Evolutionary conservation across 2,888 invertebrate genomes (phyloP).

Genomic region (Phaonia tiefii): DNA sequence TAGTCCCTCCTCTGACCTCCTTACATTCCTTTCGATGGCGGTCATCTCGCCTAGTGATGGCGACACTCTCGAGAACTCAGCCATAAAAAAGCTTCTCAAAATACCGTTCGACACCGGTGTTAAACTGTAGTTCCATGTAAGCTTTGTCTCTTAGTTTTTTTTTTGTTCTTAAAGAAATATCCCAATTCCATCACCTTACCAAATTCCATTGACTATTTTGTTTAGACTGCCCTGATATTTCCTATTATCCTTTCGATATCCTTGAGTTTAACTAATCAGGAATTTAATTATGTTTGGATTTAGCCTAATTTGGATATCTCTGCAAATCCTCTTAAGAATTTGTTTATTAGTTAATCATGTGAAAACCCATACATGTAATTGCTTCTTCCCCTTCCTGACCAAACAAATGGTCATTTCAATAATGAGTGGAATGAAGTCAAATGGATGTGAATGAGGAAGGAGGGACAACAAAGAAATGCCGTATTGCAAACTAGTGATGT

Average conservation of each 20-base stretch:
- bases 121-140: no score
- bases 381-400: constrained; percentile 9
- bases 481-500: constrained; percentile 56
- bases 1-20: no score
- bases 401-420: background rate
- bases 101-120: no score
- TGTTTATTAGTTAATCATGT: constrained; percentile 60
- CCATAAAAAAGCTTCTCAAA: no score
- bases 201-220: no score
- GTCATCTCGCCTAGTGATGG: no score
- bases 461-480: constrained; percentile 66
- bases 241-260: background rate
- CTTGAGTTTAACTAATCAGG: constrained; percentile 60
- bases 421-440: background rate
- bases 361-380: constrained; percentile 30
- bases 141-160: no score
- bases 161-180: no score
- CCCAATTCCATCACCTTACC: no score
- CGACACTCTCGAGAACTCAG: no score
- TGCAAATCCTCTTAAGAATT: constrained; percentile 47
- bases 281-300: constrained; percentile 63
- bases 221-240: no score
- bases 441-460: background rate
- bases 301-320: background rate
- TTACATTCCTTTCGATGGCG: no score